Percentiles rank a stretch among this genome's conserved stretches.
These are phyloP conservation scores for Dysmachus trigonus DNA, from an alignment of 2,888 invertebrate species.

Conservation along the genomic window DNA sequence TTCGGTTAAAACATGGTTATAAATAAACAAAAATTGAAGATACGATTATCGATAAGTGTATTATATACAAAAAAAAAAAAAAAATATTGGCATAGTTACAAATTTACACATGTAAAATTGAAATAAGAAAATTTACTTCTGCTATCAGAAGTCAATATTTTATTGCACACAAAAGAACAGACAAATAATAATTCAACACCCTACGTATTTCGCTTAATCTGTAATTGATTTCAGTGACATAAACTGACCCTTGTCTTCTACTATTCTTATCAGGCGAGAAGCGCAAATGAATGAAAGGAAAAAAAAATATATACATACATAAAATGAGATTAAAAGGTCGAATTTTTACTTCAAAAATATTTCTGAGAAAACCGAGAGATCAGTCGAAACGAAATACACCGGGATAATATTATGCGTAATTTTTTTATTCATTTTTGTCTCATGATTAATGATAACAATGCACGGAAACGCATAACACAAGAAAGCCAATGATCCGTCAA, in stretches of 20 bases:
- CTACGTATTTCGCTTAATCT: conserved; percentile 1
- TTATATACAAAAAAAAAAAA: not conserved
- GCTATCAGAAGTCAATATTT: not conserved
- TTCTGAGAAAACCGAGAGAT: conserved; percentile 10
- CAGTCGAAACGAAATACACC: not conserved
- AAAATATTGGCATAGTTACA: not conserved
- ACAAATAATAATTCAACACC: not conserved
- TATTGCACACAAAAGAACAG: not conserved
- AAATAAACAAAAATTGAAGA: not conserved
- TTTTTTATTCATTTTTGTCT: not conserved
- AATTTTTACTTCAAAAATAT: not conserved
- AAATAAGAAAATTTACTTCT: not conserved
- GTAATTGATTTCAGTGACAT: conserved; percentile 23
- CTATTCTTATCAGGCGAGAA: conserved; percentile 5
- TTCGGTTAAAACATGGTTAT: not conserved
- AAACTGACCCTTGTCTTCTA: conserved; percentile 15
- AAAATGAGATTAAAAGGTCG: conserved; percentile 17
- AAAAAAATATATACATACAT: not conserved
- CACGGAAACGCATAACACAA: not conserved
- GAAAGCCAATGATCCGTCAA: not conserved
- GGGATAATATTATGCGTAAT: not conserved
- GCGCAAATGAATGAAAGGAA: not conserved
- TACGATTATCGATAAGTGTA: not conserved
- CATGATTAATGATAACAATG: not conserved
- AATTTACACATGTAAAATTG: not conserved